phyloP scores from a whole-genome alignment of 1,140 invertebrate species.

The Zaprionus nigranus region DNA sequence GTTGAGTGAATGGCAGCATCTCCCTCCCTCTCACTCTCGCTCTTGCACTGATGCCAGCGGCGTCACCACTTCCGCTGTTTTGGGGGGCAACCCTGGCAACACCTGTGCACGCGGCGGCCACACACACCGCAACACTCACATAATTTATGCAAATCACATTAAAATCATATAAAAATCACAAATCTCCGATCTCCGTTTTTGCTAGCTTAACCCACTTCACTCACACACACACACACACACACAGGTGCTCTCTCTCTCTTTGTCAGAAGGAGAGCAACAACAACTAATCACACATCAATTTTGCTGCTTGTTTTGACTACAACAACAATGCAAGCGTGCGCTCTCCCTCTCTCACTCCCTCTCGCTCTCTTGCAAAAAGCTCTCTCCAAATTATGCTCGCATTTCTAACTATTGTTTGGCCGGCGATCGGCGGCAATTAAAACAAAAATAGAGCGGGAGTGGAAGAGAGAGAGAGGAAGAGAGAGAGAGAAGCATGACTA shows the following conservation, averaged over 20 bases:
- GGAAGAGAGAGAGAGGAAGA: constrained; percentile 12
- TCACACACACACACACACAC: constrained; percentile 49
- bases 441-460: constrained; percentile 26
- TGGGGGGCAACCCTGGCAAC: constrained; percentile 58
- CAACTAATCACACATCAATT: constrained; percentile 75
- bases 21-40: not conserved
- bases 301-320: constrained; percentile 67
- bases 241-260: not conserved
- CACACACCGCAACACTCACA: constrained; percentile 35
- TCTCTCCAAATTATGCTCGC: constrained; percentile 62
- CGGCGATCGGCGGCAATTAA: constrained; percentile 75
- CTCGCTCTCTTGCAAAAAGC: constrained; percentile 40
- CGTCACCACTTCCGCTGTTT: constrained; percentile 43
- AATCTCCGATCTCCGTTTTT: constrained; percentile 61
- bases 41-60: constrained; percentile 34
- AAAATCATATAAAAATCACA: constrained; percentile 62
- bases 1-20: constrained; percentile 13
- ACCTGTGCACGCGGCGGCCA: constrained; percentile 59
- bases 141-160: constrained; percentile 77
- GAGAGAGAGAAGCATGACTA: constrained; percentile 60
- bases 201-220: constrained; percentile 74
- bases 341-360: constrained; percentile 20
- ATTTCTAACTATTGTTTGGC: constrained; percentile 77
- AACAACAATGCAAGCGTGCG: constrained; percentile 10
- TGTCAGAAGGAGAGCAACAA: constrained; percentile 61